These are phyloP conservation scores for Lagopus leucura DNA, from an alignment of 2,113 vertebrate species.

Conservation along the genomic window DNA sequence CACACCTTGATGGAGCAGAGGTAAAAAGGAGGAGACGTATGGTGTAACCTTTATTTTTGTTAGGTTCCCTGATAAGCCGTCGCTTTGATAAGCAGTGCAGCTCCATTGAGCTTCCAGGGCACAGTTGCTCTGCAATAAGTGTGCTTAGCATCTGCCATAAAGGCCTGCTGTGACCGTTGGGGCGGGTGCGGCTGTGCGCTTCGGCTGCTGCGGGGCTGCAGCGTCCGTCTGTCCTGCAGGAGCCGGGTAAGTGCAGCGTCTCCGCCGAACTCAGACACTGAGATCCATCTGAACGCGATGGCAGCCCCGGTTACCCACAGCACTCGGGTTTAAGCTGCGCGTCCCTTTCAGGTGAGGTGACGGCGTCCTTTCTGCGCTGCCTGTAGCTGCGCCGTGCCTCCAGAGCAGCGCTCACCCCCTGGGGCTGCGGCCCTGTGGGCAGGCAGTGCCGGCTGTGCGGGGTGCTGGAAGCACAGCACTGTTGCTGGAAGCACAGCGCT, in stretches of 20 bases:
- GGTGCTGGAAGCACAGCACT: not conserved
- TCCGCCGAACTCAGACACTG: not conserved
- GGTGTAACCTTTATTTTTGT: conserved; percentile 66
- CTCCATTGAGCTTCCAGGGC: conserved; percentile 86
- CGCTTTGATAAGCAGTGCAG: conserved; percentile 84
- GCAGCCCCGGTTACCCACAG: not conserved
- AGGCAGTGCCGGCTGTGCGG: not conserved
- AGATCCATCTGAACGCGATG: not conserved
- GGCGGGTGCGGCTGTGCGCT: conserved; percentile 74
- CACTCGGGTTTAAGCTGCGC: not conserved
- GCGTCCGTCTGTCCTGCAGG: not conserved
- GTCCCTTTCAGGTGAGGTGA: too few species aligned
- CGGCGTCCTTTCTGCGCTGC: not conserved
- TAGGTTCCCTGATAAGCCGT: conserved; percentile 77
- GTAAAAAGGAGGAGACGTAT: conserved; percentile 53
- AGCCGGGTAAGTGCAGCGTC: not conserved
- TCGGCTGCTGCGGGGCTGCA: not conserved
- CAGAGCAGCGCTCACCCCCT: not conserved
- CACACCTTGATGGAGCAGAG: conserved; percentile 19
- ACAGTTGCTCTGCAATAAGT: conserved; percentile 83
- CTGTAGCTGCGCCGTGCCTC: not conserved
- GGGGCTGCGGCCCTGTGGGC: not conserved
- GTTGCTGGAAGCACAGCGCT: not conserved
- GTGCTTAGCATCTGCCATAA: conserved; percentile 87
- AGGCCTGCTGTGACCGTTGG: conserved; percentile 84